A percentile compares a stretch with the other conserved stretches of the same genome.
phyloP scores from a whole-genome alignment of 92 coral and sea anemone species.

The Zoanthus sociatus region DNA sequence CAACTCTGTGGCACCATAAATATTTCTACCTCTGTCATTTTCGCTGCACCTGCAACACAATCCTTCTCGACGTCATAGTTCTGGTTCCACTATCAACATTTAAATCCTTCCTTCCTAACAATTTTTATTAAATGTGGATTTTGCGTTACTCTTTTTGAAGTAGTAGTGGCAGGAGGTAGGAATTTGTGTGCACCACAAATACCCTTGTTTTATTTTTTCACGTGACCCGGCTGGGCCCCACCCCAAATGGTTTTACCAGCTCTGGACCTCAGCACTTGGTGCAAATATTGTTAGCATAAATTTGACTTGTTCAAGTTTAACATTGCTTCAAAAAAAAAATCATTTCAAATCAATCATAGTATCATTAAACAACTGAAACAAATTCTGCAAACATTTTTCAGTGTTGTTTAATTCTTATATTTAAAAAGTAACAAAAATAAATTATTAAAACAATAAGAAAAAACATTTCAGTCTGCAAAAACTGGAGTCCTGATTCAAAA shows the following conservation, averaged over 20 bases:
- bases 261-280: too few relatives aligned
- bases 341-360: too few relatives aligned
- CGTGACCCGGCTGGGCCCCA: constrained; percentile 48
- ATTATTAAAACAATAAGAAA: too few relatives aligned
- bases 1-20: background rate
- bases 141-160: background rate
- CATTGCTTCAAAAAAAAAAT: too few relatives aligned
- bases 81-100: background rate
- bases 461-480: background rate
- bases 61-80: background rate
- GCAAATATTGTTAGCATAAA: too few relatives aligned
- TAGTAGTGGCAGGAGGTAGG: background rate
- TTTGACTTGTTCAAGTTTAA: too few relatives aligned
- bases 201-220: constrained; percentile 1
- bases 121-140: background rate
- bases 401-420: too few relatives aligned
- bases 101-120: too few relatives aligned
- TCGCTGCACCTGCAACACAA: background rate
- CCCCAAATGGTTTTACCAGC: constrained; percentile 46
- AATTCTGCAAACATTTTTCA: too few relatives aligned
- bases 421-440: too few relatives aligned
- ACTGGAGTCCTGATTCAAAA: background rate
- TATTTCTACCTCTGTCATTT: background rate
- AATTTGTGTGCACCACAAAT: background rate
- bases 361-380: too few relatives aligned